Evolutionary conservation across 2,888 invertebrate species (phyloP).

Genomic region (Buathra laborator): DNA sequence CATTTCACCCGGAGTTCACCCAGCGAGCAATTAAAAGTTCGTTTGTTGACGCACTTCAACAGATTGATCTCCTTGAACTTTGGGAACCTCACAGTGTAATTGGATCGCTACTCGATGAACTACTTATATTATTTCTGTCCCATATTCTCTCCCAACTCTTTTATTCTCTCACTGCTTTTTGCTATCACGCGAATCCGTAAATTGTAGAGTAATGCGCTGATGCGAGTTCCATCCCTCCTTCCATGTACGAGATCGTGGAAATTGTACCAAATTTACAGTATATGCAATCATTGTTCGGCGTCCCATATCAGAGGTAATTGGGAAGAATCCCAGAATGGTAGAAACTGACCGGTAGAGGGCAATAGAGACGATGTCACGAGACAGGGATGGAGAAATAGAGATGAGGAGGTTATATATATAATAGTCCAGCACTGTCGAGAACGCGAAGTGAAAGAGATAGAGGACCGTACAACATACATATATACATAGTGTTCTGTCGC

Average conservation of each 20-base stretch:
- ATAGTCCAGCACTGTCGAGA: neutral
- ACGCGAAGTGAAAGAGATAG: neutral
- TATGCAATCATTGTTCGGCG: neutral
- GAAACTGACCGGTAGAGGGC: neutral
- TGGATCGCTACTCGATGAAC: conserved; percentile 19
- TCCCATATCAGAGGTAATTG: neutral
- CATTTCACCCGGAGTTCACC: neutral
- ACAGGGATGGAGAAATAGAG: neutral
- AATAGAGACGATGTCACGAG: too few species aligned
- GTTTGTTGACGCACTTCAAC: neutral
- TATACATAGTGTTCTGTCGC: neutral
- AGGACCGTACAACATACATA: neutral
- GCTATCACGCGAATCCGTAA: neutral
- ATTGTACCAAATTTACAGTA: neutral
- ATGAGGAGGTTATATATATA: neutral
- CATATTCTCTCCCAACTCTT: neutral
- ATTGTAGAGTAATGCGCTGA: neutral
- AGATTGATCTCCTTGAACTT: neutral
- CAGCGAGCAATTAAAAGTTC: conserved; percentile 1
- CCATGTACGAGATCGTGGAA: neutral
- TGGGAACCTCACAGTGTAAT: neutral
- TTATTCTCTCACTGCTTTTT: neutral
- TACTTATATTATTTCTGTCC: neutral
- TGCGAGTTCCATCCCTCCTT: neutral
- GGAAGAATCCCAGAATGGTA: neutral